phyloP scores from a whole-genome alignment of 2,113 vertebrate species.

The pig (Sus scrofa) region T2T-Sscrofa CM000824.6:204014501-204015000 shows the following conservation, averaged over 20 bases:
- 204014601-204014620: no score
- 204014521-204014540: not conserved
- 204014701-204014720: not conserved
- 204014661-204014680: not conserved
- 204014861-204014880: not conserved
- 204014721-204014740: not conserved
- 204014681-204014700: not conserved
- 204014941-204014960: not conserved
- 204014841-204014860: not conserved
- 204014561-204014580: no score
- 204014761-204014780: not conserved
- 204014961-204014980: not conserved
- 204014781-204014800: not conserved
- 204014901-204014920: not conserved
- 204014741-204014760: not conserved
- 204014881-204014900: not conserved
- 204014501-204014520: not conserved
- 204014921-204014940: not conserved
- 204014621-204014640: not conserved
- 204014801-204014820: not conserved
- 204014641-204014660: not conserved
- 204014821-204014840: not conserved
- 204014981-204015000: not conserved
- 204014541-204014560: not conserved
- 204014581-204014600: no score